Evolutionary conservation across 2,797 vertebrate genomes (phyloP).

Genomic region (Chiroxiphia lanceolata): DNA sequence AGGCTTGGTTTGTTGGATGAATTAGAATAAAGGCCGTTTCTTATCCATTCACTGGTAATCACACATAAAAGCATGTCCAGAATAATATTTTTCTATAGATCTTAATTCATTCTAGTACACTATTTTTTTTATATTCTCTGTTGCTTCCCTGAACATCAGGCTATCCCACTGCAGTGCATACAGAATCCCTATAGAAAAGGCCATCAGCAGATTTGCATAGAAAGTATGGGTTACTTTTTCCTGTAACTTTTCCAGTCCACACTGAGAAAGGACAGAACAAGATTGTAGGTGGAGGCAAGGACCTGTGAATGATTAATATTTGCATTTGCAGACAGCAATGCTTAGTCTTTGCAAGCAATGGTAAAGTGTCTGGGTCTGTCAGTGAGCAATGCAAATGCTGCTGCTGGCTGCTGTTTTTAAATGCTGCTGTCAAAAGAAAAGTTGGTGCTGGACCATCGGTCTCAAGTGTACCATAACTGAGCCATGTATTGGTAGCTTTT

Average conservation of each 20-base stretch:
- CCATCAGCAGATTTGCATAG: not conserved
- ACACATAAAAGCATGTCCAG: not conserved
- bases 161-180: not conserved
- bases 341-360: not conserved
- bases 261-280: not conserved
- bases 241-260: not conserved
- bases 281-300: not conserved
- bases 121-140: not conserved
- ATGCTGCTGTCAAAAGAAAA: not conserved
- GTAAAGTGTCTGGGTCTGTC: not conserved
- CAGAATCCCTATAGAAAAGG: not conserved
- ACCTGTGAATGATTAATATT: not conserved
- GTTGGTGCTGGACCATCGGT: not conserved
- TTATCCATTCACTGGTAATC: not conserved
- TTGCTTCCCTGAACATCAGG: not conserved
- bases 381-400: not conserved
- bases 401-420: not conserved
- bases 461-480: not conserved
- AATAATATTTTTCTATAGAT: not conserved
- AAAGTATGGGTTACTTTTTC: not conserved
- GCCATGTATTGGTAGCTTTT: not conserved
- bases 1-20: not conserved
- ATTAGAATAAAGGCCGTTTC: not conserved
- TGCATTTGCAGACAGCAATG: not conserved
- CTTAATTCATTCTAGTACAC: not conserved